Evolutionary conservation across 2,113 vertebrate species (phyloP).

Genomic region (Misgurnus anguillicaudatus): DNA sequence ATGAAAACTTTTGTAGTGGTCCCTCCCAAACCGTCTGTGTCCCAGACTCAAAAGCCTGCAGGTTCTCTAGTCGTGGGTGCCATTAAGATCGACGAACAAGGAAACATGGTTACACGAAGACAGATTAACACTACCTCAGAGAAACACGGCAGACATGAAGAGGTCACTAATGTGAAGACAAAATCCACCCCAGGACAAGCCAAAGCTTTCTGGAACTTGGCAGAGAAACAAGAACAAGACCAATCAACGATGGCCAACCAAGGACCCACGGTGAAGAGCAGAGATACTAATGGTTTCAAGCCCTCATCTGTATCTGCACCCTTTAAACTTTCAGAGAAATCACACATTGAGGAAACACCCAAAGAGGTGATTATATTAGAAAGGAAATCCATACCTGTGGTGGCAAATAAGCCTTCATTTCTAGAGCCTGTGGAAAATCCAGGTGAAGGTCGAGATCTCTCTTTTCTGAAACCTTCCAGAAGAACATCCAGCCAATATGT

Average conservation of each 20-base stretch:
- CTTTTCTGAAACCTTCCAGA: conserved; percentile 81
- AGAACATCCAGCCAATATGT: conserved; percentile 93
- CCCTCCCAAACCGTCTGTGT: conserved; percentile 80
- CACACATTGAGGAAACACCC: conserved; percentile 16
- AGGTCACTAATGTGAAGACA: conserved; percentile 45
- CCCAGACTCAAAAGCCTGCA: conserved; percentile 63
- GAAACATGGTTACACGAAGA: conserved; percentile 81
- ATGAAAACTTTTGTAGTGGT: conserved; percentile 92
- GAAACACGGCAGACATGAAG: background rate
- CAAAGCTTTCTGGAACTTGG: conserved; percentile 85
- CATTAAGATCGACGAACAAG: conserved; percentile 92
- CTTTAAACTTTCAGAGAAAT: conserved; percentile 52
- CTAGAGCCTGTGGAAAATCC: conserved; percentile 54
- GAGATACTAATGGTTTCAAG: conserved; percentile 55
- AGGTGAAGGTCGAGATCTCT: conserved; percentile 68
- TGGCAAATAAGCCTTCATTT: conserved; percentile 55
- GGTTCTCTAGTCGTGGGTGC: conserved; percentile 75
- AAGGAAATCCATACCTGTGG: conserved; percentile 45
- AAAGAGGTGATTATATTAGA: conserved; percentile 46
- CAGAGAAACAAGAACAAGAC: conserved; percentile 71
- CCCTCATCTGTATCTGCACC: conserved; percentile 20
- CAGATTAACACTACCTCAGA: background rate
- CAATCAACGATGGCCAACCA: conserved; percentile 38
- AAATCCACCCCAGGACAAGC: conserved; percentile 75
- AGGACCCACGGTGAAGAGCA: conserved; percentile 51